Evolutionary conservation across 2,888 invertebrate species (phyloP).

Genomic region (Neocrepidodera transversa): DNA sequence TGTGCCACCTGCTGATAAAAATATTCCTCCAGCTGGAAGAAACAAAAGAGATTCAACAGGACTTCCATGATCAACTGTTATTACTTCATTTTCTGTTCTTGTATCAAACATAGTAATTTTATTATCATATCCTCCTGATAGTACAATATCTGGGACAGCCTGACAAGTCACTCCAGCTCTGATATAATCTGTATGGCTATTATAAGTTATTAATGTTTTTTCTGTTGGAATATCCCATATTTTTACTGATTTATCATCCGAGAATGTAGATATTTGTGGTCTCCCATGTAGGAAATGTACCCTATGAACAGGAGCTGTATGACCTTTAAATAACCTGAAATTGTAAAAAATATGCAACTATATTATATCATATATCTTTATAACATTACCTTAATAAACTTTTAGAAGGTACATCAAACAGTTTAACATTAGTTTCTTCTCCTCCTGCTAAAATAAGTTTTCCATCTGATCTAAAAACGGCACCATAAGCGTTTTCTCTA

Average conservation of each 20-base stretch:
- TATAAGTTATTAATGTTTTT: slow-evolving; percentile 70
- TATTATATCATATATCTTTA: neutral
- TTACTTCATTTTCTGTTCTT: slow-evolving; percentile 72
- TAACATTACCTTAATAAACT: slow-evolving; percentile 67
- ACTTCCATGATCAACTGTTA: slow-evolving; percentile 84
- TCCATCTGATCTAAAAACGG: slow-evolving; percentile 81
- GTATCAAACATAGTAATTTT: slow-evolving; percentile 87
- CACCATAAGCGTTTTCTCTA: slow-evolving; percentile 85
- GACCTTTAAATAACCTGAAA: slow-evolving; percentile 87
- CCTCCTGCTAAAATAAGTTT: slow-evolving; percentile 87
- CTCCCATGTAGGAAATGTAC: slow-evolving; percentile 82
- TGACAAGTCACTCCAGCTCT: slow-evolving; percentile 84
- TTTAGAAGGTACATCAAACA: slow-evolving; percentile 88
- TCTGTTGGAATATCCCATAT: slow-evolving; percentile 94
- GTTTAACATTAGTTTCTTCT: slow-evolving; percentile 83
- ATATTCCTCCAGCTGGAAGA: slow-evolving; percentile 87
- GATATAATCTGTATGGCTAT: slow-evolving; percentile 81
- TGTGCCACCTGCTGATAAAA: slow-evolving; percentile 82
- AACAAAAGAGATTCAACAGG: slow-evolving; percentile 90
- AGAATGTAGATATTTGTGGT: slow-evolving; percentile 82
- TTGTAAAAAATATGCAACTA: slow-evolving; percentile 23
- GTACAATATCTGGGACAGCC: slow-evolving; percentile 74
- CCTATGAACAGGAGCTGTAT: slow-evolving; percentile 80
- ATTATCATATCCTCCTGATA: slow-evolving; percentile 91
- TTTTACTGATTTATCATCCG: slow-evolving; percentile 86